Evolutionary conservation across 1,140 invertebrate genomes (phyloP).

Genomic region (Diabrotica undecimpunctata): DNA sequence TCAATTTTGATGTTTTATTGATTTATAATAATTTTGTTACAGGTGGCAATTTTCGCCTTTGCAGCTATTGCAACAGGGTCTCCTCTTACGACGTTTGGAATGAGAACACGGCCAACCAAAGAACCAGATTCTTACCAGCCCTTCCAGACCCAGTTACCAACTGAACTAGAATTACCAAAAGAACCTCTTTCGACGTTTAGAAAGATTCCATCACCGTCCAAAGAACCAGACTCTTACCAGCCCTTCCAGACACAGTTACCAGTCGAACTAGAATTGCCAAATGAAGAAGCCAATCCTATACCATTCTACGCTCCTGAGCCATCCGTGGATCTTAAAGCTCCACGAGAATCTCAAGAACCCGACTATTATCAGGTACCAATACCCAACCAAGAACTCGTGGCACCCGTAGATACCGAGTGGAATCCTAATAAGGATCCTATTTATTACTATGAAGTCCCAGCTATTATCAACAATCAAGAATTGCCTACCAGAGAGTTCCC

Average conservation of each 20-base stretch:
- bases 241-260: constrained; percentile 26
- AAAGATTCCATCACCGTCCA: constrained; percentile 10
- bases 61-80: constrained; percentile 23
- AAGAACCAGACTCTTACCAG: constrained; percentile 25
- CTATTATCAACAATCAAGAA: constrained; percentile 32
- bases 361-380: constrained; percentile 38
- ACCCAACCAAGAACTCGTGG: constrained; percentile 39
- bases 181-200: constrained; percentile 10
- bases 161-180: constrained; percentile 35
- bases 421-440: constrained; percentile 45
- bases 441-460: constrained; percentile 40
- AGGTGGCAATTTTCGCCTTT: constrained; percentile 26
- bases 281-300: constrained; percentile 23
- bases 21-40: not conserved
- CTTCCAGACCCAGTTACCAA: constrained; percentile 25
- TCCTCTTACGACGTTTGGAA: constrained; percentile 7
- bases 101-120: too few relatives aligned
- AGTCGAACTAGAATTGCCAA: constrained; percentile 35
- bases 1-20: too few relatives aligned
- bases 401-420: constrained; percentile 38
- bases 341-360: constrained; percentile 26
- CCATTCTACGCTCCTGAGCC: constrained; percentile 39
- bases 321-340: constrained; percentile 30
- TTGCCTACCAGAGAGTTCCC: constrained; percentile 40
- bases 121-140: constrained; percentile 26